These are phyloP conservation scores for Leistus spinibarbis DNA, from an alignment of 2,888 invertebrate species.

Conservation along the genomic window DNA sequence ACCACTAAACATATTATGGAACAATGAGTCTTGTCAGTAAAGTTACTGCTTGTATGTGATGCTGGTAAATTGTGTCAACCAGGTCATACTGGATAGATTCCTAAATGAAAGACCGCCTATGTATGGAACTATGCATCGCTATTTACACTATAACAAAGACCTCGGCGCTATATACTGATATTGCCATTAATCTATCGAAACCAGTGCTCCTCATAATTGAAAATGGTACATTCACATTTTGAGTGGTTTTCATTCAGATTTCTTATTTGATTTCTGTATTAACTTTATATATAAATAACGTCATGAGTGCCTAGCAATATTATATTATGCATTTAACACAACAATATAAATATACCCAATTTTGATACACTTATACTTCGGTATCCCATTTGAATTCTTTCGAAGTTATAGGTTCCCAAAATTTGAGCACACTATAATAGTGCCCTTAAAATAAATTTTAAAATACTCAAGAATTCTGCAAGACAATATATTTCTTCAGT, in stretches of 20 bases:
- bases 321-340: too few species aligned
- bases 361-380: too few species aligned
- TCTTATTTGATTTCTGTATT: neutral
- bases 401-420: too few species aligned
- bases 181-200: neutral
- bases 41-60: neutral
- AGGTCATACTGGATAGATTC: neutral
- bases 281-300: neutral
- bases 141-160: neutral
- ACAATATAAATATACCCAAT: too few species aligned
- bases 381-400: too few species aligned
- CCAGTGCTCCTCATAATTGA: neutral
- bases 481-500: too few species aligned
- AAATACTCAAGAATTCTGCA: too few species aligned
- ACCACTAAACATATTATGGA: neutral
- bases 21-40: neutral
- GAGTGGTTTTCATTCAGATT: neutral
- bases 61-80: neutral
- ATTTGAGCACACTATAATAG: too few species aligned
- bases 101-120: neutral
- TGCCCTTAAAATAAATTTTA: too few species aligned
- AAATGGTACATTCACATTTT: neutral
- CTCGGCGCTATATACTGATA: neutral
- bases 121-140: neutral
- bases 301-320: too few species aligned